Base-by-base conservation (phyloP, 1,140 invertebrate species). In the Bombus vancouverensis region DNA sequence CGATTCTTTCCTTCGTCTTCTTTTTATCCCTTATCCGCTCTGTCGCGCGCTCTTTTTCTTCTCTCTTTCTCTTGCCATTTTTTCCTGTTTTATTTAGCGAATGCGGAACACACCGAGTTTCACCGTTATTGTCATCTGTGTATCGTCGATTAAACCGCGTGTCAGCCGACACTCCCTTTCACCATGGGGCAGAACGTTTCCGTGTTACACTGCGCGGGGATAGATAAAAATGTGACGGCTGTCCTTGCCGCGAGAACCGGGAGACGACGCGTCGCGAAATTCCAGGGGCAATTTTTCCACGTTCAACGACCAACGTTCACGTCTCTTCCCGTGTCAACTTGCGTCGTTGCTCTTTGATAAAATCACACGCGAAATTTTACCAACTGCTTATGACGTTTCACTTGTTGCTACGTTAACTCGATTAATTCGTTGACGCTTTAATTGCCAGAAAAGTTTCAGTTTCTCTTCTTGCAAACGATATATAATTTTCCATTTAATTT, bases 201-300 rank as follows among this genome's bases (percentile, higher is more conserved):
- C 83, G 70, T 66, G 83, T 85, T 79, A 37, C 83, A 34, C 39
- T 13, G 15, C 44, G 74, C 34, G 28, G 28, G 66, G 66, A 70
- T 42, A 85, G 83, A 85, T 85, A 85, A 85, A 85, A 85, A 85
- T 66, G 78, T 85, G 83, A 85, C 78, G 71, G 68, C 57, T 71
- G 83, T 79, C 66, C 83, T 78, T 70, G 75, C 39, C 42, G 13
- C 76, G 66, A 65, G 72, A 53, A 18, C n/a, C 47, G 77, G 28
- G 39, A 84, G 59, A 81, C 47, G 47, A 81, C 47, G 53, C 57
- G 39, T 73, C 44, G 42, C 22, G 44, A 59, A 70, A 72, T 73
- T 85, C 59, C 57, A 74, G 70, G 70, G 83, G 57, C 37, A 85
- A 85, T 73, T 81, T 81, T 81, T 73, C 59, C 42, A 66, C 77